Evolutionary conservation across 2,113 vertebrate species (phyloP).

Genomic region (Promerops cafer): DNA sequence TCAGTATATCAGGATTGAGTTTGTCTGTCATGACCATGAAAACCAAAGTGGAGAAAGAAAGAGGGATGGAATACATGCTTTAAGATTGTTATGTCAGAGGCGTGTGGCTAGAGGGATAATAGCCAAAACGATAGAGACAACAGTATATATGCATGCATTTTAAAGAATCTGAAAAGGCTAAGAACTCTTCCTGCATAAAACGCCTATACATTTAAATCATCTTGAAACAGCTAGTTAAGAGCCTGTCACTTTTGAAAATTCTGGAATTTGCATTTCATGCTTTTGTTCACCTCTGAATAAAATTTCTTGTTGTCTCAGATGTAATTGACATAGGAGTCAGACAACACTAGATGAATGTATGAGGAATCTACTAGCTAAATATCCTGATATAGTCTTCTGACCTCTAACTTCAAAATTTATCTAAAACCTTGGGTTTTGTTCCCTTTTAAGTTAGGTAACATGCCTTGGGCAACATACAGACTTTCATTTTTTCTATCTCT

Average conservation of each 20-base stretch:
- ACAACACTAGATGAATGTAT: not conserved
- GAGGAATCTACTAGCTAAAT: not conserved
- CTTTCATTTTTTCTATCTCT: not conserved
- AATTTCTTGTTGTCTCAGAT: not conserved
- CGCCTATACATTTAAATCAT: rapidly evolving
- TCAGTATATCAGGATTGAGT: not conserved
- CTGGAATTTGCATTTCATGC: not conserved
- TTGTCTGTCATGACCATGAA: not conserved
- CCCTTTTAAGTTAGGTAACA: rapidly evolving
- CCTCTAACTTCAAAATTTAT: not conserved
- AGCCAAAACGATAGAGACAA: not conserved
- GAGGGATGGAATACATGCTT: not conserved
- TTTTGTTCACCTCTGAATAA: not conserved
- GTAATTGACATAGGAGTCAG: not conserved
- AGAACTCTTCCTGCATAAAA: not conserved
- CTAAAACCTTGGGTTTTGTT: not conserved
- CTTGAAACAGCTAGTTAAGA: not conserved
- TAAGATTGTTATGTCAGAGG: not conserved
- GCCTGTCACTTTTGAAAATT: not conserved
- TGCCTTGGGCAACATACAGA: not conserved
- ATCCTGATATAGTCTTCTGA: not conserved
- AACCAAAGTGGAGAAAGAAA: not conserved
- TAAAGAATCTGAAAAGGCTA: not conserved
- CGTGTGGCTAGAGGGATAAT: not conserved
- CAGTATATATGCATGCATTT: not conserved